Conservation (phyloP, 2,113 vertebrate genomes). For the Piprites chloris region DNA sequence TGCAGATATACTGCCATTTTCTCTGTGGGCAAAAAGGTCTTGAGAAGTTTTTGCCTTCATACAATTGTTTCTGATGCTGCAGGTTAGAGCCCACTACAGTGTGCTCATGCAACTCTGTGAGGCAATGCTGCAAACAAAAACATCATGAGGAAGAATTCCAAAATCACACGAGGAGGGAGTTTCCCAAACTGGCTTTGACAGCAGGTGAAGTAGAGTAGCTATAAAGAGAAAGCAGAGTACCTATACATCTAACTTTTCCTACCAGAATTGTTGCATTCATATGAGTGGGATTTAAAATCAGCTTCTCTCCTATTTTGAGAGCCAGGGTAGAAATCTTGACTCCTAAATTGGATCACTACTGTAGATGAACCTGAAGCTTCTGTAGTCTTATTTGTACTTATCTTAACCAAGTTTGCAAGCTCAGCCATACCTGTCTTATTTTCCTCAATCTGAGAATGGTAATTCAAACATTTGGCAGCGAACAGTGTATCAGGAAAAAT, state of each 20-base stretch:
- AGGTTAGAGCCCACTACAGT: not conserved
- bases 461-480: not conserved
- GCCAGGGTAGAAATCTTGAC: not conserved
- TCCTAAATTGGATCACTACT: not conserved
- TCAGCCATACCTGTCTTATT: not conserved
- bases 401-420: not conserved
- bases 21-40: not conserved
- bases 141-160: not conserved
- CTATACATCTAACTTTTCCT: not conserved
- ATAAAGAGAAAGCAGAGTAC: not conserved
- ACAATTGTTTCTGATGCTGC: rapidly evolving
- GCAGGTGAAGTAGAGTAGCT: not conserved
- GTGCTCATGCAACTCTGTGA: not conserved
- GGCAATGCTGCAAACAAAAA: not conserved
- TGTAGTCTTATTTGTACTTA: not conserved
- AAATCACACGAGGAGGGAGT: not conserved
- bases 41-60: not conserved
- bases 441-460: not conserved
- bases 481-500: not conserved
- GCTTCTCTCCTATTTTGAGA: not conserved
- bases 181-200: not conserved
- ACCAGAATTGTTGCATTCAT: not conserved
- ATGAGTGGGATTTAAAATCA: not conserved
- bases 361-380: not conserved
- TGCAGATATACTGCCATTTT: not conserved